These are phyloP conservation scores for Aulostomus chinensis DNA, from an alignment of 2,797 vertebrate species.

Conservation along the genomic window DNA sequence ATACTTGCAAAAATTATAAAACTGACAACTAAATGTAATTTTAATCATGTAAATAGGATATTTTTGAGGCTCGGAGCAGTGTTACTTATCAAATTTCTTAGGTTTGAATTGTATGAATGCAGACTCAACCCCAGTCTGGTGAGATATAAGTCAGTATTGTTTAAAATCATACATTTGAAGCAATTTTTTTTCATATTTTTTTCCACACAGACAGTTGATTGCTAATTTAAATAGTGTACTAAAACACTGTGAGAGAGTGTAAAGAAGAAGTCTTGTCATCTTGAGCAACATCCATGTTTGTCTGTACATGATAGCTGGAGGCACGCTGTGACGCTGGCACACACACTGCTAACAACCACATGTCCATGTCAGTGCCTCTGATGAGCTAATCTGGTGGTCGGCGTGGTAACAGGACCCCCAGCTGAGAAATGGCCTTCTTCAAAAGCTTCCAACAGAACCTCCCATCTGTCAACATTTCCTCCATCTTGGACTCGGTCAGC, in stretches of 20 bases:
- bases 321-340: constrained; percentile 15
- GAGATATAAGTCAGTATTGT: too few relatives aligned
- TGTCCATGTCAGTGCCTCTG: constrained; percentile 60
- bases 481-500: constrained; percentile 87
- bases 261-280: not conserved
- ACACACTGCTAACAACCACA: constrained; percentile 48
- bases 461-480: constrained; percentile 88
- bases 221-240: too few relatives aligned
- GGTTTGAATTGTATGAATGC: too few relatives aligned
- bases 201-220: too few relatives aligned
- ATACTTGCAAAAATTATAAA: too few relatives aligned
- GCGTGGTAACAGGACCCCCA: constrained; percentile 27
- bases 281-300: not conserved
- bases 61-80: too few relatives aligned
- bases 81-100: too few relatives aligned
- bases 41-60: too few relatives aligned
- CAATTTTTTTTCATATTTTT: too few relatives aligned
- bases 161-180: too few relatives aligned
- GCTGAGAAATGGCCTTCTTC: constrained; percentile 90
- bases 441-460: constrained; percentile 91
- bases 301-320: constrained; percentile 2
- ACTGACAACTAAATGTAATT: too few relatives aligned
- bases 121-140: too few relatives aligned
- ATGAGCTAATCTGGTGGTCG: constrained; percentile 57
- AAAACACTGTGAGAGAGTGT: not conserved